phyloP scores from a whole-genome alignment of 2,113 vertebrate genomes.

The Vulpes vulpes region DNA sequence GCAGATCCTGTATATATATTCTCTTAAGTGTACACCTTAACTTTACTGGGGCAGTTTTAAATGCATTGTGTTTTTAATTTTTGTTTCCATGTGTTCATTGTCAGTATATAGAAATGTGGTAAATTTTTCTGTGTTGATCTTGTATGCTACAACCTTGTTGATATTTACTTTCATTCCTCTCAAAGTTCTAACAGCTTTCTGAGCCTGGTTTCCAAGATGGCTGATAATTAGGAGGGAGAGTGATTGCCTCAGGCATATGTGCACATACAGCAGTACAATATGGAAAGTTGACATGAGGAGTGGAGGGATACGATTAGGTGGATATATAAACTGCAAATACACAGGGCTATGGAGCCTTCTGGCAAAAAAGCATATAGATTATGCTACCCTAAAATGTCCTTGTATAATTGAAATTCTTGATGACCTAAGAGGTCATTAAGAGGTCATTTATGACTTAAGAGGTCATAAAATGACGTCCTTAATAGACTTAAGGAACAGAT shows the following conservation, averaged over 20 bases:
- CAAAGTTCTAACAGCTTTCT: not conserved
- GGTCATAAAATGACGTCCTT: not conserved
- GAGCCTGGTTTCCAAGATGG: not conserved
- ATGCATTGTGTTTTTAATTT: not conserved
- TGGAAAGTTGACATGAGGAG: not conserved
- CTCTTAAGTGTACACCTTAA: not conserved
- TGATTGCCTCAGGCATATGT: not conserved
- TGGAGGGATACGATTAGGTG: not conserved
- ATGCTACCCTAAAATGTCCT: not conserved
- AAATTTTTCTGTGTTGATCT: not conserved
- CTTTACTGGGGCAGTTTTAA: not conserved
- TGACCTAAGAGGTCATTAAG: not conserved
- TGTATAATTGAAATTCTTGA: not conserved
- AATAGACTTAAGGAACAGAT: not conserved
- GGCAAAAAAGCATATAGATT: not conserved
- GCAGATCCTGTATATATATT: not conserved
- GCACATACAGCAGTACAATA: not conserved
- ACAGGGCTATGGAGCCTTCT: not conserved
- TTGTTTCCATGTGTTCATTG: not conserved
- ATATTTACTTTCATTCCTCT: conserved; percentile 19
- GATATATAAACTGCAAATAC: not conserved
- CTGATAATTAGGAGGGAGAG: not conserved
- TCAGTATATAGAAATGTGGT: not conserved
- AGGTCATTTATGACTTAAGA: not conserved
- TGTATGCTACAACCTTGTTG: not conserved